Evolutionary conservation across 2,113 vertebrate species (phyloP), one percentile per base, ranked within the genome.

Genomic region (Ancistrus triradiatus): DNA sequence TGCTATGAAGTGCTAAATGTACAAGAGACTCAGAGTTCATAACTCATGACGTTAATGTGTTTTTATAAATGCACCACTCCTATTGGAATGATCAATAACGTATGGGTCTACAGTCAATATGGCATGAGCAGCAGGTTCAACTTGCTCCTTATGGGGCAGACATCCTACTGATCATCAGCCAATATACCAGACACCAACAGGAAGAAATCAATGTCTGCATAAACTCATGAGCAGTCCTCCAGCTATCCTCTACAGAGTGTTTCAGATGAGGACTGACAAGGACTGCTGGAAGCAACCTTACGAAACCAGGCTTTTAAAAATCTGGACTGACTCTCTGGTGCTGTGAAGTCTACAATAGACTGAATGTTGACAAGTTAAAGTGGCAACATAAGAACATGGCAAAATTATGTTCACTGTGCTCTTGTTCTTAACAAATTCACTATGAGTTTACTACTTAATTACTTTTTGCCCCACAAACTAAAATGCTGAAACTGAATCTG

Each of bases 121-220:
- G 49, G 60, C 27, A 61, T 51, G 62, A 61, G 70, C 21, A 27
- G 15, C 44, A 57, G 49, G 43, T 52, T 69, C 31, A 11, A 35
- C 35, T 6, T 27, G 31, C 38, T 42, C 68, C 48, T 65, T 58
- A 28, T 35, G 33, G 61, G 50, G 46, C 46, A 40, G 67, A 51
- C 44, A 68, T 50, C 52, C 62, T 49, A 58, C 61, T 44, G 63
- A 44, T 63, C 62, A 63, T 57, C 66, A 52, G 63, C 66, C 69
- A 64, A 67, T 70, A 65, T 63, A 15, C 50, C 62, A 43, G 25
- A 53, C 51, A 49, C 60, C 60, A 19, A 60, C 57, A 55, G 66
- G 33, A 62, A 49, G 17, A 59, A 72, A 74, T 77, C 69, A 56
- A 72, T 74, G 61, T 19, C 25, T 55, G 62, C 28, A 62, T 37